Evolutionary conservation across 2,113 vertebrate genomes (phyloP), one percentile per base, ranked within the genome.

Genomic region (Pedetes capensis): DNA sequence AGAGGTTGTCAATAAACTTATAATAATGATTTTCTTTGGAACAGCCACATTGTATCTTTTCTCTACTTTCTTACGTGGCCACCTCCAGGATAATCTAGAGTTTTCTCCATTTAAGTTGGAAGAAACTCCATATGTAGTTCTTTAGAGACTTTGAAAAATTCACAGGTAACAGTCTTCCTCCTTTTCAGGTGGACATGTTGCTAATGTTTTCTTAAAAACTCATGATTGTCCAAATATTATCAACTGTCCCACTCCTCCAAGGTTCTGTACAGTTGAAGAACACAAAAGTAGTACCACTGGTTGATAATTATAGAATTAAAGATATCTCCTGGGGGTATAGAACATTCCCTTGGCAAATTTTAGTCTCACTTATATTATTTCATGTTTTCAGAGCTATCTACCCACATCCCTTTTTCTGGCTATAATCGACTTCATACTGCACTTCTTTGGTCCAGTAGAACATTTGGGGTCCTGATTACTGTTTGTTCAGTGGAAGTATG

Each of bases 1-100:
- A 83, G 66, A 4, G 64, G 49, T 55, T 93, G 81, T 93, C 95
- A 85, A 71, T 96, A 75, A 90, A 93, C 44, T 27, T 92, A 61
- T 89, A 92, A 87, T 66, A 16, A 59, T 57, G 76, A 76, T 95
- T 84, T 79, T 87, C 9, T 44, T 95, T 68, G n/a, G 49, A 85
- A 29, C 44, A 49, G 39, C 17, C 51, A 82, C 12, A 32, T 53
- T 88, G 80, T 51, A 13, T 83, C 51, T 83, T 6, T 71, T 76
- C 49, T 83, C 53, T 82, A 51, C 7, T 55, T 68, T 93, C 47
- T 89, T 55, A 44, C 17, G 61, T 10, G 53, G 27, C 20, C 78
- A 92, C 32, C 39, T 75, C 49, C 66, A 90, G 76, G 55, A 69
- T 74, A 51, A 78, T 72, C 89, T 39, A 74, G 44, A 74, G 23